A percentile compares a stretch with the other conserved stretches of the same genome.
phyloP scores from a whole-genome alignment of 2,113 vertebrate genomes.

The Sula dactylatra region DNA sequence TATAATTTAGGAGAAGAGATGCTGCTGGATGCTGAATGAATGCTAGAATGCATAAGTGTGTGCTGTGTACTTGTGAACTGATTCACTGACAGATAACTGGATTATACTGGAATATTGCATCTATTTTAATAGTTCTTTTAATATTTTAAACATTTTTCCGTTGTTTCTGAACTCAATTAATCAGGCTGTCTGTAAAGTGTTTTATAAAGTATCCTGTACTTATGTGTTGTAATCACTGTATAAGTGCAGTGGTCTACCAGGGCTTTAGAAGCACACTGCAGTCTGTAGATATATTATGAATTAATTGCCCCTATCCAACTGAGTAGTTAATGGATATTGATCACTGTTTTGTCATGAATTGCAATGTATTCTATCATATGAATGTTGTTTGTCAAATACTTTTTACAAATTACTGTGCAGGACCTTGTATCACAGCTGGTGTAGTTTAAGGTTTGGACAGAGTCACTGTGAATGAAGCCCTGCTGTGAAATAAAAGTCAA shows the following conservation, averaged over 20 bases:
- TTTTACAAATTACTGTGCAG: conserved; percentile 71
- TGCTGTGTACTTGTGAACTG: conserved; percentile 13
- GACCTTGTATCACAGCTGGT: conserved; percentile 80
- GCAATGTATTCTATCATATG: conserved; percentile 20
- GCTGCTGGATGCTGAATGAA: not conserved
- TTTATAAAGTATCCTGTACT: conserved; percentile 58
- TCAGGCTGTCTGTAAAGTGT: conserved; percentile 54
- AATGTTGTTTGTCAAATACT: conserved; percentile 71
- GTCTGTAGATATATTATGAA: conserved; percentile 34
- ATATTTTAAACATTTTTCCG: conserved; percentile 36
- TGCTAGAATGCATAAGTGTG: not conserved
- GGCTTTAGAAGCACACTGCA: conserved; percentile 25
- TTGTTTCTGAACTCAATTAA: conserved; percentile 60
- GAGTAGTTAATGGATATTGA: conserved; percentile 60
- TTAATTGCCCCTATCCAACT: conserved; percentile 26
- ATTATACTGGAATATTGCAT: not conserved
- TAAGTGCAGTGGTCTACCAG: conserved; percentile 22
- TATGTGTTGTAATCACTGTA: conserved; percentile 45
- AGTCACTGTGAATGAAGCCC: conserved; percentile 80
- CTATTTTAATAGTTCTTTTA: conserved; percentile 35
- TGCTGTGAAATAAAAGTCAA: conserved; percentile 87
- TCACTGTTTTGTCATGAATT: conserved; percentile 53
- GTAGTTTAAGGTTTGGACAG: conserved; percentile 83
- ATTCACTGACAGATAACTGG: conserved; percentile 30
- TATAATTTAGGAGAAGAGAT: not conserved